A percentile compares a stretch with the other conserved stretches of the same genome.
Evolutionary conservation across 2,113 vertebrate species (phyloP).

Genomic region (Muntiacus muntjak): DNA sequence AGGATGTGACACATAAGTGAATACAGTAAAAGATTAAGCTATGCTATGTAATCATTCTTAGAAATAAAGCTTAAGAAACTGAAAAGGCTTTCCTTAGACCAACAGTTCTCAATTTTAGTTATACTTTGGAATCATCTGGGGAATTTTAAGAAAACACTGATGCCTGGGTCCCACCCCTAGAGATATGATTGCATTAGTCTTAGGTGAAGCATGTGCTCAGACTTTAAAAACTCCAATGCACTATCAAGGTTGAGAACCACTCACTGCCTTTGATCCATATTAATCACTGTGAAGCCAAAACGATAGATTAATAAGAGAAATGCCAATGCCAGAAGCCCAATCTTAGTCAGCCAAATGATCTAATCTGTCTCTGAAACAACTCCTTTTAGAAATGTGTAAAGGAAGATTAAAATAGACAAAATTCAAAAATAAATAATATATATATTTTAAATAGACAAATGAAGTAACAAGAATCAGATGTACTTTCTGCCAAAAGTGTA

Average conservation of each 20-base stretch:
- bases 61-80: not conserved
- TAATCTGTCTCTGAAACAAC: not conserved
- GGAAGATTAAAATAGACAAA: not conserved
- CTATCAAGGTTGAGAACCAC: not conserved
- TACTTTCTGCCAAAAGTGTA: not conserved
- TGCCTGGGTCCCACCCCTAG: not conserved
- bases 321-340: too few relatives aligned
- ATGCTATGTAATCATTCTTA: not conserved
- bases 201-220: not conserved
- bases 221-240: not conserved
- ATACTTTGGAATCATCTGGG: not conserved
- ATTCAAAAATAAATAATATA: not conserved
- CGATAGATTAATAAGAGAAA: not conserved
- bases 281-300: not conserved
- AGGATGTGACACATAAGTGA: not conserved
- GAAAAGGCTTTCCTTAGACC: not conserved
- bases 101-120: not conserved
- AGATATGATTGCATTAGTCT: not conserved
- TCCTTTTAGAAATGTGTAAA: not conserved
- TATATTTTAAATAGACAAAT: not conserved
- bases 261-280: not conserved
- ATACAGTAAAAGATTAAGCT: not conserved
- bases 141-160: not conserved
- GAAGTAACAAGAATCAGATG: not conserved
- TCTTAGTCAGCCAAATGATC: not conserved